These are phyloP conservation scores for Perizoma affinitatum DNA, from an alignment of 2,888 invertebrate species.

Conservation along the genomic window DNA sequence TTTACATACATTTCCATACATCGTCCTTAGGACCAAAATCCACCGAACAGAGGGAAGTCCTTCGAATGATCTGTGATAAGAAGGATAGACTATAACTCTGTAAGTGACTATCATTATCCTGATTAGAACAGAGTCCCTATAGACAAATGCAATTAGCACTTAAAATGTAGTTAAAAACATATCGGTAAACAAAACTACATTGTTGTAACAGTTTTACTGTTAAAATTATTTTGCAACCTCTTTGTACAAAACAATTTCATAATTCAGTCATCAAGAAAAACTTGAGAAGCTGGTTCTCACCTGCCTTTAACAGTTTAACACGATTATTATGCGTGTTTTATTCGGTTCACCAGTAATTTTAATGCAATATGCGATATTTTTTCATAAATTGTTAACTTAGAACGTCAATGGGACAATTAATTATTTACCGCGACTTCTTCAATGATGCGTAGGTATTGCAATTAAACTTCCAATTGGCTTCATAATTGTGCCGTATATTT, in stretches of 20 bases:
- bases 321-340: slow-evolving; percentile 6
- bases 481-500: slow-evolving; percentile 29
- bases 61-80: too few relatives aligned
- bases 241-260: not conserved
- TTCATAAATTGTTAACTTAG: slow-evolving; percentile 50
- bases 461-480: slow-evolving; percentile 45
- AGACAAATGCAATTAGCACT: too few relatives aligned
- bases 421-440: slow-evolving; percentile 44
- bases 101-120: too few relatives aligned
- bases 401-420: slow-evolving; percentile 45
- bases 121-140: too few relatives aligned
- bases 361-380: slow-evolving; percentile 34
- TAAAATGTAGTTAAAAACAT: too few relatives aligned
- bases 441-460: slow-evolving; percentile 53
- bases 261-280: slow-evolving; percentile 10
- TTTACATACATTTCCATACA: too few relatives aligned
- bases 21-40: too few relatives aligned
- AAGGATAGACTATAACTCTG: too few relatives aligned
- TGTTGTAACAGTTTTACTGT: too few relatives aligned
- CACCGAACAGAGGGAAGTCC: too few relatives aligned
- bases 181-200: too few relatives aligned
- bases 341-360: slow-evolving; percentile 26
- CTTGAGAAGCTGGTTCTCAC: slow-evolving; percentile 20
- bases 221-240: too few relatives aligned
- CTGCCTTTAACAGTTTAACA: slow-evolving; percentile 17